A percentile compares a stretch with the other conserved stretches of the same genome.
These are phyloP conservation scores for Sakesphorus luctuosus DNA, from an alignment of 2,113 vertebrate genomes.

Conservation along the genomic window DNA sequence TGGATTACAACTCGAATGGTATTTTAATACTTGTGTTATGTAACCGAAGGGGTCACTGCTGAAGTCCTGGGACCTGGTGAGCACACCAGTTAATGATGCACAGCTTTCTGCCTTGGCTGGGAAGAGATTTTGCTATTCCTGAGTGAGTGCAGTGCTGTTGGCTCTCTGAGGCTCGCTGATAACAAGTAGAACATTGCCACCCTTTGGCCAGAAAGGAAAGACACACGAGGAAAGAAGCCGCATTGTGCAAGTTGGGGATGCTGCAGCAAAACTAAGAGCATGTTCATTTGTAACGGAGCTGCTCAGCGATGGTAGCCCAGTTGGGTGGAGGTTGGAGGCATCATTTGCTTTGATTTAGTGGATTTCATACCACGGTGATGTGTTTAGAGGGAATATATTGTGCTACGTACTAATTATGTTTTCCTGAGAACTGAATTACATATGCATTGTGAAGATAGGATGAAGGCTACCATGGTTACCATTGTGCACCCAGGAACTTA, in stretches of 20 bases:
- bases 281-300: background rate
- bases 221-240: background rate
- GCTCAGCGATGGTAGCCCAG: background rate
- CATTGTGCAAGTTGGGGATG: background rate
- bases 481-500: constrained; percentile 68
- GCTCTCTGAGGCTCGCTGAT: background rate
- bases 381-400: constrained; percentile 52
- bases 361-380: constrained; percentile 22
- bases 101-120: constrained; percentile 32
- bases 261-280: background rate
- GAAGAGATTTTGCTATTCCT: background rate
- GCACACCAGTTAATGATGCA: constrained; percentile 59
- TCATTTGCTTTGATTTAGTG: constrained; percentile 15
- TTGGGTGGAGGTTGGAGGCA: background rate
- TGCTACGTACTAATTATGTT: constrained; percentile 68
- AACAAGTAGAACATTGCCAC: constrained; percentile 77
- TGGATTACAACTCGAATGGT: constrained; percentile 20
- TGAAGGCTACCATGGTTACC: constrained; percentile 76
- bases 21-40: constrained; percentile 57
- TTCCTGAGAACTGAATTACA: constrained; percentile 64
- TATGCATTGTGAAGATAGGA: constrained; percentile 71
- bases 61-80: constrained; percentile 26
- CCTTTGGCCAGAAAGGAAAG: constrained; percentile 55
- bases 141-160: background rate
- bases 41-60: constrained; percentile 34